A percentile compares a stretch with the other conserved stretches of the same genome.
Evolutionary conservation across 2,797 vertebrate species (phyloP).

Genomic region (Gouania willdenowi): DNA sequence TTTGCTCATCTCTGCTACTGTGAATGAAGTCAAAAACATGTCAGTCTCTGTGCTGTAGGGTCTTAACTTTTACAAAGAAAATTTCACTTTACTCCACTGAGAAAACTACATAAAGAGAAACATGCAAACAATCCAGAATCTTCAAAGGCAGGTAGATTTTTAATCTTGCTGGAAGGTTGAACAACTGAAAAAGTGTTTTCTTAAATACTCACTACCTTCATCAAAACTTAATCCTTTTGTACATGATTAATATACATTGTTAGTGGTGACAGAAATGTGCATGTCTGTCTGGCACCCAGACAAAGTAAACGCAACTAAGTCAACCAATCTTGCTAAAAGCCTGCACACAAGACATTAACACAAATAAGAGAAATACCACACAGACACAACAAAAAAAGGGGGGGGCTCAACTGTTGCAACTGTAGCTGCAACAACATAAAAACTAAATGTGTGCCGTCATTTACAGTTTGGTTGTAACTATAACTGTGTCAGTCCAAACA

Average conservation of each 20-base stretch:
- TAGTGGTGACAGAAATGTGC: constrained; percentile 16
- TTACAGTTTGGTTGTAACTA: too few relatives aligned
- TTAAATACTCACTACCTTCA: constrained; percentile 17
- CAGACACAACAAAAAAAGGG: too few relatives aligned
- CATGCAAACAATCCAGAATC: too few relatives aligned
- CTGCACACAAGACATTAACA: constrained; percentile 29
- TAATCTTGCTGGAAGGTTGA: too few relatives aligned
- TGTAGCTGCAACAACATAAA: too few relatives aligned
- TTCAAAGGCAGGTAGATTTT: too few relatives aligned
- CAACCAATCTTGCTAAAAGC: constrained; percentile 10
- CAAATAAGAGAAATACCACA: constrained; percentile 22
- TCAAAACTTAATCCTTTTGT: constrained; percentile 27
- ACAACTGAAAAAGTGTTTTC: constrained; percentile 1
- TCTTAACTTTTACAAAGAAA: too few relatives aligned
- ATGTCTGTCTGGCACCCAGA: neutral
- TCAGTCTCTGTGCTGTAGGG: constrained; percentile 32
- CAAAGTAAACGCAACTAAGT: constrained; percentile 17
- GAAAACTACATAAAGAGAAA: too few relatives aligned
- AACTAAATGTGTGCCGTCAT: too few relatives aligned
- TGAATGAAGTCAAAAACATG: constrained; percentile 60
- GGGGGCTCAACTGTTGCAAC: too few relatives aligned
- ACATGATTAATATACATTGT: constrained; percentile 22
- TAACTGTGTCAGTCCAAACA: too few relatives aligned
- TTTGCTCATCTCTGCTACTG: constrained; percentile 62
- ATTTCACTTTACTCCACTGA: too few relatives aligned